These are phyloP conservation scores for Drosophila pectinifera DNA, from an alignment of 1,140 invertebrate species.

Conservation along the genomic window DNA sequence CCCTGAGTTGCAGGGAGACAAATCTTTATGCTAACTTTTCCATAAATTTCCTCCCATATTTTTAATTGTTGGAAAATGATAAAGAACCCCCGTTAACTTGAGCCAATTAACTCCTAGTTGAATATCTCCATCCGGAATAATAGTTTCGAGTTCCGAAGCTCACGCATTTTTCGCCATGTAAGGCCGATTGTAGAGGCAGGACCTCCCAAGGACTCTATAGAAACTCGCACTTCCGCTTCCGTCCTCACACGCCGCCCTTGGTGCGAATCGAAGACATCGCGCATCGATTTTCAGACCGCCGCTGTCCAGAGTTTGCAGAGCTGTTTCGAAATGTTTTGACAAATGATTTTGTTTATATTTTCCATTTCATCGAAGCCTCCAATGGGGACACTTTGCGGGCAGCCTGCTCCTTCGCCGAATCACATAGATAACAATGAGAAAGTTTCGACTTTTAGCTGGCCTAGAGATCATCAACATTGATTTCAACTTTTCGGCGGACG, in stretches of 20 bases:
- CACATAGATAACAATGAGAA: constrained; percentile 66
- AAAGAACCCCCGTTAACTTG: background rate
- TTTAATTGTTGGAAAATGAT: background rate
- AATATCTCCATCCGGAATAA: background rate
- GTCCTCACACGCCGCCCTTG: constrained; percentile 60
- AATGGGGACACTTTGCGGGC: constrained; percentile 63
- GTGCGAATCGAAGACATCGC: constrained; percentile 38
- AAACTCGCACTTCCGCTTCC: constrained; percentile 56
- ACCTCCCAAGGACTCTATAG: background rate
- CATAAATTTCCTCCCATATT: too few species aligned
- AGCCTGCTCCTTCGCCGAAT: constrained; percentile 21
- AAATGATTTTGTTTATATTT: constrained; percentile 84
- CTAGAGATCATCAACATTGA: constrained; percentile 78
- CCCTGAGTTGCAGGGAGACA: too few species aligned
- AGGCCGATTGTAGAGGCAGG: background rate
- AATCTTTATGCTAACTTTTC: too few species aligned
- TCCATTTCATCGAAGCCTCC: constrained; percentile 77
- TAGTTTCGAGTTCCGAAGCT: background rate
- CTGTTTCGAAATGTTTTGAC: constrained; percentile 79
- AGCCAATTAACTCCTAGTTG: background rate
- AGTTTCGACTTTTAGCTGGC: constrained; percentile 56
- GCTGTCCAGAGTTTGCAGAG: constrained; percentile 59
- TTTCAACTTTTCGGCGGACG: constrained; percentile 52
- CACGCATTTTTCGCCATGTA: background rate
- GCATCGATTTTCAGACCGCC: constrained; percentile 47